Conservation (phyloP, 2,888 invertebrate species). For the Papilio protenor region DNA sequence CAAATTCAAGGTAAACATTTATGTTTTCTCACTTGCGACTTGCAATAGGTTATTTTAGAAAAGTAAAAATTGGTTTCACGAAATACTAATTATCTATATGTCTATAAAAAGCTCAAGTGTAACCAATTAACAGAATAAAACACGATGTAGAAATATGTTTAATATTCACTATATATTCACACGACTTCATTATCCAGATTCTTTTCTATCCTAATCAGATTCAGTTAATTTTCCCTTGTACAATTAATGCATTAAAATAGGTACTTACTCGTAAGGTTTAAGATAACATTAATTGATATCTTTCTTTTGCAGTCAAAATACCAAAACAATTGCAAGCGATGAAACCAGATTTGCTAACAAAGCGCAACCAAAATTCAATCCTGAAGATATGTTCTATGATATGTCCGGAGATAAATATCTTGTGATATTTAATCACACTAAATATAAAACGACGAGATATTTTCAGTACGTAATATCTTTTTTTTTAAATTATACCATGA, state of each 20-base stretch:
- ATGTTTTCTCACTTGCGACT: background rate
- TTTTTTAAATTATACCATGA: background rate
- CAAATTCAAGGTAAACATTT: conserved; percentile 30
- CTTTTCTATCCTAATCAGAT: background rate
- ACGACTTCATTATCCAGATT: background rate
- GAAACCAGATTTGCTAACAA: conserved; percentile 8
- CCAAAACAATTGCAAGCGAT: background rate
- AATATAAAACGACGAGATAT: conserved; percentile 56
- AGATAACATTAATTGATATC: background rate
- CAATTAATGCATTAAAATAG: background rate
- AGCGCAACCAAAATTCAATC: conserved; percentile 49
- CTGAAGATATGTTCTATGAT: conserved; percentile 60
- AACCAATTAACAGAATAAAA: background rate
- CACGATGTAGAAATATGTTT: background rate
- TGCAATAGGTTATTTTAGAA: background rate
- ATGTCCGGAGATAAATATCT: conserved; percentile 68
- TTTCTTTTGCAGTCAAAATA: conserved; percentile 21
- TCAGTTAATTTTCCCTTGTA: background rate
- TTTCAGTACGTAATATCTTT: conserved; percentile 56
- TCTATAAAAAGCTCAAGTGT: too few species aligned
- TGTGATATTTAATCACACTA: conserved; percentile 64
- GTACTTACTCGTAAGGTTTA: background rate
- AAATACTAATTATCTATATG: too few species aligned
- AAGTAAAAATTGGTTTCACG: background rate
- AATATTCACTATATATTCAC: too few species aligned